Conservation (phyloP, 1,140 invertebrate genomes). For the Leptestheria dahalacensis region DNA sequence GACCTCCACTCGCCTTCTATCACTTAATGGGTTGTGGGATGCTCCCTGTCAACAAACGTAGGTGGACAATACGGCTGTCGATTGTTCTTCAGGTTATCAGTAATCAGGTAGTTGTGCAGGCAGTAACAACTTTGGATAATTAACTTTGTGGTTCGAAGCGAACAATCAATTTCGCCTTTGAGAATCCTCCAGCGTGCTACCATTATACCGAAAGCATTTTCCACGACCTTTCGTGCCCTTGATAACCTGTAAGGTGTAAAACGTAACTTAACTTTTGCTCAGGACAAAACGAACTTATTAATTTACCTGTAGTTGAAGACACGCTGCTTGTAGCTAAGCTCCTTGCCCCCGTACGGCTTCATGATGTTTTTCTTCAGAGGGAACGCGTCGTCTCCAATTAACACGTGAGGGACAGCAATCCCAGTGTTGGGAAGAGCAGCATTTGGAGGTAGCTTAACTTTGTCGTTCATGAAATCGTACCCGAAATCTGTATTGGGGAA, state of each 20-base stretch:
- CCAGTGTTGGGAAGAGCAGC: slow-evolving; percentile 20
- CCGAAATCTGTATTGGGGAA: slow-evolving; percentile 8
- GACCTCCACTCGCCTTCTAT: too few species aligned
- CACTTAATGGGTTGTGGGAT: too few species aligned
- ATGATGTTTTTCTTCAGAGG: slow-evolving; percentile 27
- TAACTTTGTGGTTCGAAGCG: background rate
- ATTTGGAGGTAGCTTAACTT: slow-evolving; percentile 1
- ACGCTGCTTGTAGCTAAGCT: slow-evolving; percentile 23
- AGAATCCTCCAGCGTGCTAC: slow-evolving; percentile 30
- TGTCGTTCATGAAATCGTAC: background rate
- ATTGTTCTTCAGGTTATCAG: too few species aligned
- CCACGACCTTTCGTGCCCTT: slow-evolving; percentile 28
- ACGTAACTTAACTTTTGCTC: background rate
- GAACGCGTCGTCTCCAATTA: slow-evolving; percentile 36
- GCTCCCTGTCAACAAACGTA: too few species aligned
- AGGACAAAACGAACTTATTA: background rate
- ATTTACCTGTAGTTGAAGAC: slow-evolving; percentile 32
- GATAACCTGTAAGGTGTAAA: slow-evolving; percentile 25
- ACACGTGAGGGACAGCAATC: slow-evolving; percentile 23
- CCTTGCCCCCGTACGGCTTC: slow-evolving; percentile 27
- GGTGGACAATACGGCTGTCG: too few species aligned
- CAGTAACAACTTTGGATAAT: background rate
- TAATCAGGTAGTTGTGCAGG: background rate
- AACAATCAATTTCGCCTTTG: background rate
- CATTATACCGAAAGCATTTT: slow-evolving; percentile 37